These are phyloP conservation scores for Drosophila lacteicornis DNA, from an alignment of 1,140 invertebrate genomes.

Conservation along the genomic window DNA sequence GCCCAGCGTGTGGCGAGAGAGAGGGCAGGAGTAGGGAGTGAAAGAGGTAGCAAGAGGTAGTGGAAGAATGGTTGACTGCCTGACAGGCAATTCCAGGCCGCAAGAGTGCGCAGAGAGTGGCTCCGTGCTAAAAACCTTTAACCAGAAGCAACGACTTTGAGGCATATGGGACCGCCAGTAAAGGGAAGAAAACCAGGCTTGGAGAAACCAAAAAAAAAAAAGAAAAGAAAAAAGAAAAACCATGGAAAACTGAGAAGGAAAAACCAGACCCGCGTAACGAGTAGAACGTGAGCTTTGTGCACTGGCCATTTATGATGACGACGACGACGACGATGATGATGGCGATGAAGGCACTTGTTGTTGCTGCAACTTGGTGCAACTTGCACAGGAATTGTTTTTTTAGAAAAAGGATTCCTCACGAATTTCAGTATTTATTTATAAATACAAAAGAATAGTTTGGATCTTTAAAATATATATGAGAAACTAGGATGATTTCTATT, in stretches of 20 bases:
- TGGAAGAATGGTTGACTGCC: conserved; percentile 11
- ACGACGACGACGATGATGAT: conserved; percentile 33
- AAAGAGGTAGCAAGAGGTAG: conserved; percentile 4
- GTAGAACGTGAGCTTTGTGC: conserved; percentile 69
- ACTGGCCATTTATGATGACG: conserved; percentile 68
- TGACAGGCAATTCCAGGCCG: conserved; percentile 63
- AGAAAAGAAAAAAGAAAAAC: conserved; percentile 11
- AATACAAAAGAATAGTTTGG: too few relatives aligned
- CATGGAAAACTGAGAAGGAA: conserved; percentile 10
- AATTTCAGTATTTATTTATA: too few relatives aligned
- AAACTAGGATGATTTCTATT: too few relatives aligned
- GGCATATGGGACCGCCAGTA: conserved; percentile 67
- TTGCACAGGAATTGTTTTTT: conserved; percentile 15
- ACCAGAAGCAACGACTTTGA: conserved; percentile 72
- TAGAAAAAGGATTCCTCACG: too few relatives aligned
- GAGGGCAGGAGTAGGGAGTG: not conserved
- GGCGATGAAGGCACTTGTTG: conserved; percentile 65
- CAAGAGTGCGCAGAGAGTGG: conserved; percentile 69
- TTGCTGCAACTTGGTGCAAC: conserved; percentile 45
- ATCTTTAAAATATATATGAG: too few relatives aligned
- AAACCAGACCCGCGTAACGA: conserved; percentile 66
- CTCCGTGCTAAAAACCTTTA: conserved; percentile 65
- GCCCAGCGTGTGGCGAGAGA: conserved; percentile 14
- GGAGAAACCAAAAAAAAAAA: conserved; percentile 30
- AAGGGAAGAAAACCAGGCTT: conserved; percentile 26